Evolutionary conservation across 2,888 invertebrate genomes (phyloP), one percentile per base, ranked within the genome.

Genomic region (Hirtodrosophila duncani): DNA sequence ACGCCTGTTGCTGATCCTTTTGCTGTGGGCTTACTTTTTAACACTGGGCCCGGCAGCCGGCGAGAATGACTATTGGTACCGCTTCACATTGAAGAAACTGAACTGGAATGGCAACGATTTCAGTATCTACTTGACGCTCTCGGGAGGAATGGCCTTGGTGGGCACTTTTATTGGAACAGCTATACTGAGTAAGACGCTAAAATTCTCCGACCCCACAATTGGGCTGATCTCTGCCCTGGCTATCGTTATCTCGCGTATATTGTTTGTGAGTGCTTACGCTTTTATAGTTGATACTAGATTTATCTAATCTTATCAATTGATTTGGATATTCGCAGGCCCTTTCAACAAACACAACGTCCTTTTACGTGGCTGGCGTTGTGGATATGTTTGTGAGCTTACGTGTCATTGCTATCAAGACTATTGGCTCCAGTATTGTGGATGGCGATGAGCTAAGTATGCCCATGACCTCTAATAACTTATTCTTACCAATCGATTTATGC

Each of bases 91-190:
- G 4, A 81, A 82, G 26, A 81, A 83, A 31, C 58, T 87, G 1
- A 86, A 82, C 39, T 87, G 86, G 87, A 84, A 85, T 53, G 87
- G 86, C 31, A 83, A 84, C 38, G 77, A 84, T 23, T 85, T 72
- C 34, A 84, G 86, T 27, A 75, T 84, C 21, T 87, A 81, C 30
- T 61, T 65, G 3, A 86, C 87, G 2, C 79, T 86, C 34, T 78
- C 80, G 1, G 83, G 86, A 2, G 82, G 81, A 0, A 65, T 83
- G 2, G 79, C 83, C 5, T 59, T 85, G 24, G 52, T 82, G 74
- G 86, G 87, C 9, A 87, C 87, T 3, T 85, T 86, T 11, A 72
- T 87, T 51, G 86, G 86, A 33, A 86, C 87, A 0, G 85, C 84
- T 1, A 70, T 87, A 7, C 65, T 87, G 1, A 87, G 86, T 53